Evolutionary conservation across 2,888 invertebrate species (phyloP).

Genomic region (Dryocosmus kuriphilus): DNA sequence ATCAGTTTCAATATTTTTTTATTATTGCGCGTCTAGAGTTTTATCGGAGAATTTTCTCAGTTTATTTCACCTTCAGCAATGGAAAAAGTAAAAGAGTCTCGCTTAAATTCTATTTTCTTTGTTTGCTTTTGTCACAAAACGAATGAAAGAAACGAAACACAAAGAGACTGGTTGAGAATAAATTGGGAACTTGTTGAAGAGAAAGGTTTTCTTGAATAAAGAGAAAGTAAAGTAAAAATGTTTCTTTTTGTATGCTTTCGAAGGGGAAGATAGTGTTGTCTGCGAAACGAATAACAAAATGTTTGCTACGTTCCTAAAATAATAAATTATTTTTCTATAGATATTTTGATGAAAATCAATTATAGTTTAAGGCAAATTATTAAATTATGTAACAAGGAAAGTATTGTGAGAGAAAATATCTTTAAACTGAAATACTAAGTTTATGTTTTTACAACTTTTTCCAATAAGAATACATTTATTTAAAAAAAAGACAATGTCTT

Average conservation of each 20-base stretch:
- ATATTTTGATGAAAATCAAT: too few species aligned
- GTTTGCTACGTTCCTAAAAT: not conserved
- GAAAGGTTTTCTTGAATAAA: constrained; percentile 7
- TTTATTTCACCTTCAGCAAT: not conserved
- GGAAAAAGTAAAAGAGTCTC: not conserved
- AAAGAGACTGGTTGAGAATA: not conserved
- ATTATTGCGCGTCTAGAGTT: not conserved
- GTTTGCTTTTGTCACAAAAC: not conserved
- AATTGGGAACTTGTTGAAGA: not conserved
- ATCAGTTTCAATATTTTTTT: not conserved
- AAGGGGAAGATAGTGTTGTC: not conserved
- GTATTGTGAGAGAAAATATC: not conserved
- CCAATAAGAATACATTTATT: not conserved
- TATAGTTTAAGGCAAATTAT: too few species aligned
- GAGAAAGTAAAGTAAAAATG: not conserved
- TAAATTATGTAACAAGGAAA: too few species aligned
- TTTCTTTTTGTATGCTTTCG: not conserved
- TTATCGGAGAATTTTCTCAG: not conserved
- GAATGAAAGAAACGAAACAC: not conserved
- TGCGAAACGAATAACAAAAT: not conserved
- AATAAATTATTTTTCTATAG: not conserved
- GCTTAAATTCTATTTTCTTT: not conserved
- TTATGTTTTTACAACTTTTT: not conserved
- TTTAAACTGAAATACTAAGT: not conserved
- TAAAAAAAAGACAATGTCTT: not conserved